A percentile compares a stretch with the other conserved stretches of the same genome.
phyloP scores from a whole-genome alignment of 2,888 invertebrate species.

The Heliconius charithonia region DNA sequence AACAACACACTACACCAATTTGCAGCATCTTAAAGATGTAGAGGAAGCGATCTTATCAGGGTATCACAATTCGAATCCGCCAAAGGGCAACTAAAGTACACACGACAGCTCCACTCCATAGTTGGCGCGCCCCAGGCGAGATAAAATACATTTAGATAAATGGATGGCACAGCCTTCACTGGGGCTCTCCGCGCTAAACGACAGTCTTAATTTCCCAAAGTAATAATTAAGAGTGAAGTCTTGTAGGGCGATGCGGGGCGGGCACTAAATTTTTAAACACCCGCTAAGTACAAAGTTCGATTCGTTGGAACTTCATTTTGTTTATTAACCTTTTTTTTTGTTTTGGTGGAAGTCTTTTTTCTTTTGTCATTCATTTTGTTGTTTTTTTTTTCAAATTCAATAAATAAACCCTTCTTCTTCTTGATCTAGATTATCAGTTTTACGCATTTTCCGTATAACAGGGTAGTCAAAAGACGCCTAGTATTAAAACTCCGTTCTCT shows the following conservation, averaged over 20 bases:
- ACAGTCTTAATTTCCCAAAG: constrained; percentile 84
- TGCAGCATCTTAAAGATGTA: constrained; percentile 36
- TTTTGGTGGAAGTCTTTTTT: constrained; percentile 25
- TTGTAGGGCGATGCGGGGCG: constrained; percentile 70
- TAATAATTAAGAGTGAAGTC: constrained; percentile 84
- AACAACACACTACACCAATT: constrained; percentile 35
- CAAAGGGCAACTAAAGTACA: constrained; percentile 44
- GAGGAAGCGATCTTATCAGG: constrained; percentile 44
- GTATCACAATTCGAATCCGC: constrained; percentile 47
- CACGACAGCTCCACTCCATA: constrained; percentile 59
- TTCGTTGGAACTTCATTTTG: constrained; percentile 78
- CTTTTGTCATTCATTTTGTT: constrained; percentile 26
- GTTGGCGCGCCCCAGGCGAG: constrained; percentile 66
- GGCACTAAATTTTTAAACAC: constrained; percentile 81
- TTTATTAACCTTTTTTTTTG: constrained; percentile 66
- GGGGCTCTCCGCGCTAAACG: constrained; percentile 80
- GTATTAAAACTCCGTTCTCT: too few species aligned
- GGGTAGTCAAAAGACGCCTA: too few species aligned
- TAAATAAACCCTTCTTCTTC: background rate
- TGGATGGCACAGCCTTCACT: constrained; percentile 75
- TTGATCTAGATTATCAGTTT: background rate
- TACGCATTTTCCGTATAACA: too few species aligned
- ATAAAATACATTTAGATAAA: constrained; percentile 83
- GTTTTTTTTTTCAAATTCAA: background rate
- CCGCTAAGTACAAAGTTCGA: constrained; percentile 80